phyloP scores from a whole-genome alignment of 35 echinoderm and acorn worm species.

The Strongylocentrotus purpuratus region DNA sequence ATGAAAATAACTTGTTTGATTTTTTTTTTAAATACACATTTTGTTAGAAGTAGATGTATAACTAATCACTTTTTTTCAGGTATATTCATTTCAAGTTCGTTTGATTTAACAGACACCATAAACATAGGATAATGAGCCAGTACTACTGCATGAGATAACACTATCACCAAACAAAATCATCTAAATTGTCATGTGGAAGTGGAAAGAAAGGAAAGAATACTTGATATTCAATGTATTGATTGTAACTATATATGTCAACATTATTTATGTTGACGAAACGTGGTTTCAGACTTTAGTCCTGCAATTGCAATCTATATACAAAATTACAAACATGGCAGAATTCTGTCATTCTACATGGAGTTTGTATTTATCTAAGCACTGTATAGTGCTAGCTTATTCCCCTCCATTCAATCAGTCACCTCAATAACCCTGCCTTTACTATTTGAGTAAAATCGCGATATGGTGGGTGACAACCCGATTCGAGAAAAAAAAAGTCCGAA shows the following conservation, averaged over 20 bases:
- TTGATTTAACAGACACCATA: background rate
- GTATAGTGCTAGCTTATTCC: background rate
- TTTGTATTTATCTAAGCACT: background rate
- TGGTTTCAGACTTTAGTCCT: too few relatives aligned
- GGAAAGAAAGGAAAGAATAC: too few relatives aligned
- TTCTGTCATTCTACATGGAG: too few relatives aligned
- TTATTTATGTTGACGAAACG: background rate
- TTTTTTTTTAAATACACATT: too few relatives aligned
- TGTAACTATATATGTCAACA: background rate
- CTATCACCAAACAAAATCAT: too few relatives aligned
- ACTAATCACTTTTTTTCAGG: background rate
- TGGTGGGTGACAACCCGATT: slow-evolving; percentile 29
- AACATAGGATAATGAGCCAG: too few relatives aligned
- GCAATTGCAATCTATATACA: too few relatives aligned
- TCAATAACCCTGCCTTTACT: slow-evolving; percentile 4
- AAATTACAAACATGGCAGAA: too few relatives aligned
- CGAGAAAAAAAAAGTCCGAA: background rate
- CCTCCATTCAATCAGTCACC: background rate
- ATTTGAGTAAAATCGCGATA: slow-evolving; percentile 27
- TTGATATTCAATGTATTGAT: too few relatives aligned
- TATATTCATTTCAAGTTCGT: background rate
- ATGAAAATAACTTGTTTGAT: background rate
- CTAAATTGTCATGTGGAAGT: too few relatives aligned
- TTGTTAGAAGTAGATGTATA: background rate
- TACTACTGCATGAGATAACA: too few relatives aligned